Base-by-base conservation (phyloP, 2,888 invertebrate species). In the Drosophila pseudotakahashii region DNA sequence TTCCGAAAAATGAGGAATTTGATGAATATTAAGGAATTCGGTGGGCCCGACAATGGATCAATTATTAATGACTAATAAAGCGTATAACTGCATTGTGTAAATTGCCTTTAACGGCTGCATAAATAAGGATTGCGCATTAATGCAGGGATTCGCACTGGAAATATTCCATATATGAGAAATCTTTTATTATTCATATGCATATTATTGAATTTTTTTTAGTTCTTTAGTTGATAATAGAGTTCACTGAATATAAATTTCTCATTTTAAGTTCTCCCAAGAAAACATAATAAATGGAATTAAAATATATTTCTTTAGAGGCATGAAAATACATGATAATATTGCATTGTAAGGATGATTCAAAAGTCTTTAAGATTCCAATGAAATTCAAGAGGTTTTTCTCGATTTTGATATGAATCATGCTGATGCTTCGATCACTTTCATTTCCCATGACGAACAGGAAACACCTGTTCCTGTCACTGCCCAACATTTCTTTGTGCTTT, bases 401-500 rank as follows among this genome's bases (percentile, higher is more conserved):
- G 16, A 45, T 39, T 19, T 19, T 2, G n/a, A 39, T 16, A 53
- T 63, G 67, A 64, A n/a, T 47, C 39, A 52, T 26, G 9, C 41
- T 34, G 14, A 63, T 34, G 11, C 10, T 42, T n/a, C n/a, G 34
- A 63, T 63, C 26, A 41, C 16, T 64, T 48, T 26, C 34, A 13
- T 13, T 36, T 52, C 23, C 34, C 13, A 41, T 23, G 13, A 54
- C 34, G 26, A 54, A 66, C 45, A 55, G 26, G 32, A 66, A 44
- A 69, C 66, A 66, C 66, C 66, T 66, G 64, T 54, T 66, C 26
- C 5, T n/a, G 19, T 14, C 16, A 14, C 36, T 44, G 19, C 64
- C 62, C 75, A 57, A 51, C 76, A 48, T 67, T 75, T 75, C 42
- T 58, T 71, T 67, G 48, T 42, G 36, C 52, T 44, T 44, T 57